These are phyloP conservation scores for Harpagoxenus sublaevis DNA, from an alignment of 2,888 invertebrate species.

Conservation along the genomic window DNA sequence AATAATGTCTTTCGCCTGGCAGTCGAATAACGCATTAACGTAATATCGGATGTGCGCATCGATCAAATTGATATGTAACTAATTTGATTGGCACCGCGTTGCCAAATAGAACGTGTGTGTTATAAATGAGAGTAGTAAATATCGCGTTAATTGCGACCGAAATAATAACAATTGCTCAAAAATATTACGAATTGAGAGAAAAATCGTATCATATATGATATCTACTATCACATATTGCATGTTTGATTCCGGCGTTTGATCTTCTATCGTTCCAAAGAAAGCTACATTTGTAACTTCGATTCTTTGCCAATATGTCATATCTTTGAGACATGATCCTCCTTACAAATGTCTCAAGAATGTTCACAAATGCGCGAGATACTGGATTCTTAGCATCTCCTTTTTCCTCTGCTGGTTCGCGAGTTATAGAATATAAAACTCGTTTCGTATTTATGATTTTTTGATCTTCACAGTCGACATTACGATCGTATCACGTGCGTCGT, in stretches of 20 bases:
- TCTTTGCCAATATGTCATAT: constrained; percentile 43
- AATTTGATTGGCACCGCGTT: constrained; percentile 24
- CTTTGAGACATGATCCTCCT: constrained; percentile 9
- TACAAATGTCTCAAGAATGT: background rate
- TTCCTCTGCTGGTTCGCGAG: background rate
- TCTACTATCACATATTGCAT: background rate
- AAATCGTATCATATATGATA: background rate
- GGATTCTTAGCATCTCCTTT: background rate
- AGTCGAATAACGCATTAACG: background rate
- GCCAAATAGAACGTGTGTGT: constrained; percentile 19
- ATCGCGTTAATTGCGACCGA: constrained; percentile 4
- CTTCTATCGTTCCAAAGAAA: background rate
- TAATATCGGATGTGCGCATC: constrained; percentile 11
- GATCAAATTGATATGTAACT: constrained; percentile 31
- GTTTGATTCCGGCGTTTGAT: background rate
- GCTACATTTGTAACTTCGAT: constrained; percentile 44
- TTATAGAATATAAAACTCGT: background rate
- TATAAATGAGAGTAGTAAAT: constrained; percentile 24
- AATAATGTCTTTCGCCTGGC: background rate
- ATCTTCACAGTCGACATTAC: constrained; percentile 46
- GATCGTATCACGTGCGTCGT: background rate
- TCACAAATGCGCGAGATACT: background rate
- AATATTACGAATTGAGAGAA: background rate
- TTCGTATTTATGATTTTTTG: constrained; percentile 51
- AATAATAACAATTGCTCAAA: constrained; percentile 1